phyloP scores from a whole-genome alignment of 2,113 vertebrate species.

The Ceyx melanurus region DNA sequence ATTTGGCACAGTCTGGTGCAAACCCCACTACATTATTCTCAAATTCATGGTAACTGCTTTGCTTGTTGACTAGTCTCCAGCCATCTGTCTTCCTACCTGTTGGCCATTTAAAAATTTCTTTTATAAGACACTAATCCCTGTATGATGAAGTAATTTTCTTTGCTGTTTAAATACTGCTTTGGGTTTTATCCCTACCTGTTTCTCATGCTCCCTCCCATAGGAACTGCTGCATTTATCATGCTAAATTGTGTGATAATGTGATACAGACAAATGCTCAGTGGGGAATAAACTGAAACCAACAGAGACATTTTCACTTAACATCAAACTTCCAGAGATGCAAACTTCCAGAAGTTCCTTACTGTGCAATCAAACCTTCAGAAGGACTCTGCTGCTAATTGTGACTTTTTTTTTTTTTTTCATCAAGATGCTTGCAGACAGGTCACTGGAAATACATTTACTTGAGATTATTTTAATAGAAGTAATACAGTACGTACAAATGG shows the following conservation, averaged over 20 bases:
- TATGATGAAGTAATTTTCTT: not conserved
- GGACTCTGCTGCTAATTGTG: constrained; percentile 54
- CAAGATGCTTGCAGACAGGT: constrained; percentile 23
- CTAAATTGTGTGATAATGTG: not conserved
- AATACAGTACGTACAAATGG: not conserved
- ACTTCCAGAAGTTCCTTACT: not conserved
- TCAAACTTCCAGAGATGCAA: constrained; percentile 36
- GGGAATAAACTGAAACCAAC: constrained; percentile 15
- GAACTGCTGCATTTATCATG: not conserved
- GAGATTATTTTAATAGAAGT: constrained; percentile 35
- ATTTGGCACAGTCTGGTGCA: not conserved
- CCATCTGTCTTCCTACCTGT: not conserved
- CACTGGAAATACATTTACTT: constrained; percentile 42
- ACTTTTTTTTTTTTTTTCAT: not conserved
- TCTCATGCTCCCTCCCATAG: not conserved
- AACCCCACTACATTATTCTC: not conserved
- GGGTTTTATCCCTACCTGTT: not conserved
- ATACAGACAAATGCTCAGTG: not conserved
- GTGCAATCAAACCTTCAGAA: constrained; percentile 38
- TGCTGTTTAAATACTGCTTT: not conserved
- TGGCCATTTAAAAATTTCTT: not conserved
- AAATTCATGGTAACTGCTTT: not conserved
- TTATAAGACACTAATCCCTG: not conserved
- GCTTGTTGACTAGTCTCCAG: not conserved
- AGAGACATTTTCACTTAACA: constrained; percentile 35